Percentiles rank a stretch among this genome's conserved stretches.
Evolutionary conservation across 2,888 invertebrate species (phyloP).

Genomic region (Pandemis corylana): DNA sequence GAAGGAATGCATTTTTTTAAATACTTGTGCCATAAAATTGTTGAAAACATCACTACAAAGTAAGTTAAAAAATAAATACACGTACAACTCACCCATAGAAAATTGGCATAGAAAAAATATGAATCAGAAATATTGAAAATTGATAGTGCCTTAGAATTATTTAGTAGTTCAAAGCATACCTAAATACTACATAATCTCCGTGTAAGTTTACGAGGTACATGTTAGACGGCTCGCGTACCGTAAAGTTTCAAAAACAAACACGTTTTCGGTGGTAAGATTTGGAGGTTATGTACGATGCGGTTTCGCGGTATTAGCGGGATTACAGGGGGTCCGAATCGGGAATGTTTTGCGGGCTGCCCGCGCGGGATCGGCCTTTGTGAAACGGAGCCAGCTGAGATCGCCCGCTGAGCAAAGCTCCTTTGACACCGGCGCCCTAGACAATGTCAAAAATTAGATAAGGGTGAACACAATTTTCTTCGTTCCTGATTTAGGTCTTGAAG

Average conservation of each 20-base stretch:
- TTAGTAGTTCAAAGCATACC: not conserved
- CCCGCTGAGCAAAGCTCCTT: conserved; percentile 50
- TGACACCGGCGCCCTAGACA: conserved; percentile 47
- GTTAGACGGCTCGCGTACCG: conserved; percentile 5
- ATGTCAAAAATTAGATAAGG: conserved; percentile 42
- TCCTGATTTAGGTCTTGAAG: conserved; percentile 21
- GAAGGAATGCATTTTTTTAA: not conserved
- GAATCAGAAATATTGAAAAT: not conserved
- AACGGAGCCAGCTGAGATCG: conserved; percentile 60
- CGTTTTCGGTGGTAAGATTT: conserved; percentile 52
- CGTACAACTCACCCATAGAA: too few species aligned
- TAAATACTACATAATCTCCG: not conserved
- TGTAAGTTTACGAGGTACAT: not conserved
- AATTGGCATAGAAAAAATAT: too few species aligned
- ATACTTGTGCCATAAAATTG: not conserved
- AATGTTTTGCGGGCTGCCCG: conserved; percentile 60
- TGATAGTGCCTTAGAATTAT: not conserved
- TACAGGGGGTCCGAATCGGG: conserved; percentile 57
- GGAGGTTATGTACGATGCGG: conserved; percentile 60
- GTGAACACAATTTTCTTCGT: conserved; percentile 36
- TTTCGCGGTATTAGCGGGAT: conserved; percentile 63
- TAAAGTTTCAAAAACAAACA: conserved; percentile 37
- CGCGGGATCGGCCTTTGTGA: conserved; percentile 54
- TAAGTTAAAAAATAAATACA: too few species aligned
- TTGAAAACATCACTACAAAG: too few species aligned